Conservation (phyloP, 2,888 invertebrate species). For the Machimus rusticus region DNA sequence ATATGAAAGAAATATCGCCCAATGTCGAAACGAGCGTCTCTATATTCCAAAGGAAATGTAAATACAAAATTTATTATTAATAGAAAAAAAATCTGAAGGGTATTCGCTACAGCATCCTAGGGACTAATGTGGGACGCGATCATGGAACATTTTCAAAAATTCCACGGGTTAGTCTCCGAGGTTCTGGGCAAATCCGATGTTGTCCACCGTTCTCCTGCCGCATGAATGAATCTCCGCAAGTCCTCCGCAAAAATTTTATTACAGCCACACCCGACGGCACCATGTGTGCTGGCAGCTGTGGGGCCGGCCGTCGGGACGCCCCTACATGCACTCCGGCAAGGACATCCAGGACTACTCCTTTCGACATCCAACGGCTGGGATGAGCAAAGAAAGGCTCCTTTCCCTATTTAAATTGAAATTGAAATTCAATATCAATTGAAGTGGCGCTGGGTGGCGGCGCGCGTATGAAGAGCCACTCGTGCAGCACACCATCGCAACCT, state of each 20-base stretch:
- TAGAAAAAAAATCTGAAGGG: background rate
- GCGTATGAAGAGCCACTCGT: background rate
- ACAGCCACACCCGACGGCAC: background rate
- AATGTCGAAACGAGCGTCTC: background rate
- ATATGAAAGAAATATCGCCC: background rate
- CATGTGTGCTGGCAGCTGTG: background rate
- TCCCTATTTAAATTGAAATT: constrained; percentile 30
- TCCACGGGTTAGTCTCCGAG: background rate
- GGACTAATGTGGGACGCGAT: background rate
- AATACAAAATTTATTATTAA: constrained; percentile 29
- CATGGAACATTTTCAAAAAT: background rate
- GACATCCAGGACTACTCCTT: background rate
- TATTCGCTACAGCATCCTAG: background rate
- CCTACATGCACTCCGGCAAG: background rate
- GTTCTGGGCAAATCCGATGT: background rate
- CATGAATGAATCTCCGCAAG: constrained; percentile 22
- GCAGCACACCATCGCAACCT: background rate
- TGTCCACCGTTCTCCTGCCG: background rate
- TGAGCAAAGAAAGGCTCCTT: constrained; percentile 31
- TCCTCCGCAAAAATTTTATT: constrained; percentile 15
- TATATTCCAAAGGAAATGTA: background rate
- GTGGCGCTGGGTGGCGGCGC: background rate
- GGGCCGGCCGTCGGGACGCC: background rate
- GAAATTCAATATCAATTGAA: constrained; percentile 35
- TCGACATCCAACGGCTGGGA: background rate